phyloP scores from a whole-genome alignment of 2,888 invertebrate species.

The Spodoptera exigua region DNA sequence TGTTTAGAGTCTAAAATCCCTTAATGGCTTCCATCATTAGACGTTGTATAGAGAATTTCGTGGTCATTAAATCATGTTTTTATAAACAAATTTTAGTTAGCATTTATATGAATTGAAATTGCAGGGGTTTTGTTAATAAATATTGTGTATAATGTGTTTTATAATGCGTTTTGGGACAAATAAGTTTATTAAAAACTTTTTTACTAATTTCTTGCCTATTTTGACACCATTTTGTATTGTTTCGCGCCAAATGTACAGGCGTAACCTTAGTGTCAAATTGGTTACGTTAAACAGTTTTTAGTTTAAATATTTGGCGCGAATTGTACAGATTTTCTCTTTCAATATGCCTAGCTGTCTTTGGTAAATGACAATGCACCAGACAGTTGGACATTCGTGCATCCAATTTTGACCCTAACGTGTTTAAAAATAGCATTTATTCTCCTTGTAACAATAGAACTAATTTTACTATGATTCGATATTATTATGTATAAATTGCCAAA shows the following conservation, averaged over 20 bases:
- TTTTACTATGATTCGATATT: background rate
- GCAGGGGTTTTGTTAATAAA: conserved; percentile 40
- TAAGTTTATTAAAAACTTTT: conserved; percentile 5
- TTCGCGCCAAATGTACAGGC: too few relatives aligned
- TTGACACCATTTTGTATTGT: too few relatives aligned
- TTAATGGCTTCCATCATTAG: conserved; percentile 10
- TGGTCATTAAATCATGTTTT: conserved; percentile 38
- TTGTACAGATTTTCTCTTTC: too few relatives aligned
- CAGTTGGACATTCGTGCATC: too few relatives aligned
- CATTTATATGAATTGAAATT: conserved; percentile 43
- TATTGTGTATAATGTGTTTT: conserved; percentile 4
- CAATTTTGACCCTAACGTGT: background rate
- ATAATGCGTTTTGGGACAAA: conserved; percentile 7
- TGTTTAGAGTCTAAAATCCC: conserved; percentile 31
- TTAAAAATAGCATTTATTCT: background rate
- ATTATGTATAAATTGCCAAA: conserved; percentile 22
- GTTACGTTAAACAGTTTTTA: too few relatives aligned
- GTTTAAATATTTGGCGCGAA: too few relatives aligned
- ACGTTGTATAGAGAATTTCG: conserved; percentile 43
- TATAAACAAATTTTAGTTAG: conserved; percentile 54
- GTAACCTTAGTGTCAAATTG: too few relatives aligned
- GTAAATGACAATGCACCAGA: too few relatives aligned
- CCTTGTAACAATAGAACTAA: too few relatives aligned
- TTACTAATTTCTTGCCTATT: conserved; percentile 10
- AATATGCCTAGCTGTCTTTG: too few relatives aligned